A percentile compares a stretch with the other conserved stretches of the same genome.
Evolutionary conservation across 2,113 vertebrate genomes (phyloP).

Genomic region (Leiothrix lutea): DNA sequence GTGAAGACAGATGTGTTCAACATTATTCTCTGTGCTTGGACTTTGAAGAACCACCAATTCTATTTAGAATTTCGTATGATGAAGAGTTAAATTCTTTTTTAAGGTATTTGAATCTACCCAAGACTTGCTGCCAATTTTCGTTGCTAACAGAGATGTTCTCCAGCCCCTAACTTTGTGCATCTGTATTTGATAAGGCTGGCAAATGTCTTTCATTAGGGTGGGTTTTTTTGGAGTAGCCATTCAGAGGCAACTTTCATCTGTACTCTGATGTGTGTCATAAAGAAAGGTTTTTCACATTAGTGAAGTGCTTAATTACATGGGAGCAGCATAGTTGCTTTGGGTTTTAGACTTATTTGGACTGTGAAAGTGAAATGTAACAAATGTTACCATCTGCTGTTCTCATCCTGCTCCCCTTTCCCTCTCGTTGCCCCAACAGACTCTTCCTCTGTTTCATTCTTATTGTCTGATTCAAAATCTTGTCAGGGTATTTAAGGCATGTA

Average conservation of each 20-base stretch:
- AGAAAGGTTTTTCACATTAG: conserved; percentile 67
- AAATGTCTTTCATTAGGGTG: conserved; percentile 75
- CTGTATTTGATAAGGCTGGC: conserved; percentile 73
- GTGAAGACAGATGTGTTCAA: conserved; percentile 46
- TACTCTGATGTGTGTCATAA: conserved; percentile 62
- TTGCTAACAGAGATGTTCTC: conserved; percentile 55
- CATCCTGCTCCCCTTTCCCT: background rate
- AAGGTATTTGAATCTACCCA: conserved; percentile 37
- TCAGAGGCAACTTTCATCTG: conserved; percentile 56
- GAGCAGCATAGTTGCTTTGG: conserved; percentile 50
- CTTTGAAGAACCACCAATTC: conserved; percentile 66
- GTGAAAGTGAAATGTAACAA: background rate
- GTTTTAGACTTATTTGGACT: conserved; percentile 60
- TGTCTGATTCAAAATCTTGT: conserved; percentile 56
- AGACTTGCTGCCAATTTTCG: conserved; percentile 58
- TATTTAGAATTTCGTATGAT: conserved; percentile 36
- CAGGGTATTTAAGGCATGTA: conserved; percentile 36
- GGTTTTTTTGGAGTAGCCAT: conserved; percentile 52
- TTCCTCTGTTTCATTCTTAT: conserved; percentile 46
- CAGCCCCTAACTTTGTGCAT: conserved; percentile 45
- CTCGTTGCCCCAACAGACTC: background rate
- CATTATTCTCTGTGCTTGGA: conserved; percentile 37
- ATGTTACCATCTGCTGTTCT: conserved; percentile 1
- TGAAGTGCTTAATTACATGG: conserved; percentile 59
- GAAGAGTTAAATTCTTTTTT: conserved; percentile 64